A percentile compares a stretch with the other conserved stretches of the same genome.
These are phyloP conservation scores for Drosophila prostipennis DNA, from an alignment of 2,888 invertebrate genomes.

Conservation along the genomic window DNA sequence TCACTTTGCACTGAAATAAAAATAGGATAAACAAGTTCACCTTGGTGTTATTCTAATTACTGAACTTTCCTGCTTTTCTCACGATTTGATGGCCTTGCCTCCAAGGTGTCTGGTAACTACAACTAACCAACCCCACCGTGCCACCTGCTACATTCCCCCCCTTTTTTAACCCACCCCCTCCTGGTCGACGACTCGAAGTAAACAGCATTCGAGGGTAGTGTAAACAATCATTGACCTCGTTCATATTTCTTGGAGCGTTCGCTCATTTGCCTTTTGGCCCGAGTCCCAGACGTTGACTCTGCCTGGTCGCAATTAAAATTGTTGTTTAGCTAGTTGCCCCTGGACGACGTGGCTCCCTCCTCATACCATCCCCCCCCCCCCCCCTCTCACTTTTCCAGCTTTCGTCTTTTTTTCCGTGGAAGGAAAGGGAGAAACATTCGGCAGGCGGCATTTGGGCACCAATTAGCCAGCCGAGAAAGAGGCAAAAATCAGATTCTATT, in stretches of 20 bases:
- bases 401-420: constrained; percentile 1
- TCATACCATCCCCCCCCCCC: background rate
- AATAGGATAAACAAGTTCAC: background rate
- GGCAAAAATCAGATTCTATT: constrained; percentile 30
- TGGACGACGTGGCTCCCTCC: constrained; percentile 9
- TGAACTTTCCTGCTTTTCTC: constrained; percentile 2
- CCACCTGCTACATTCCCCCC: background rate
- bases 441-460: constrained; percentile 53
- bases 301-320: constrained; percentile 71
- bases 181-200: constrained; percentile 54
- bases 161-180: background rate
- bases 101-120: constrained; percentile 18
- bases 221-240: constrained; percentile 79
- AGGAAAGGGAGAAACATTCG: constrained; percentile 27
- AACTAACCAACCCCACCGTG: constrained; percentile 14
- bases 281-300: constrained; percentile 41
- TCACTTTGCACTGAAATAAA: background rate
- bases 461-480: constrained; percentile 58
- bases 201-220: constrained; percentile 78
- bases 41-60: constrained; percentile 16
- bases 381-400: background rate
- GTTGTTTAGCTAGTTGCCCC: constrained; percentile 61
- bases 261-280: constrained; percentile 73
- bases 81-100: background rate
- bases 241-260: constrained; percentile 68